A percentile compares a stretch with the other conserved stretches of the same genome.
These are phyloP conservation scores for Meloidogyne exigua DNA, from an alignment of 1,140 invertebrate genomes.

Conservation along the genomic window DNA sequence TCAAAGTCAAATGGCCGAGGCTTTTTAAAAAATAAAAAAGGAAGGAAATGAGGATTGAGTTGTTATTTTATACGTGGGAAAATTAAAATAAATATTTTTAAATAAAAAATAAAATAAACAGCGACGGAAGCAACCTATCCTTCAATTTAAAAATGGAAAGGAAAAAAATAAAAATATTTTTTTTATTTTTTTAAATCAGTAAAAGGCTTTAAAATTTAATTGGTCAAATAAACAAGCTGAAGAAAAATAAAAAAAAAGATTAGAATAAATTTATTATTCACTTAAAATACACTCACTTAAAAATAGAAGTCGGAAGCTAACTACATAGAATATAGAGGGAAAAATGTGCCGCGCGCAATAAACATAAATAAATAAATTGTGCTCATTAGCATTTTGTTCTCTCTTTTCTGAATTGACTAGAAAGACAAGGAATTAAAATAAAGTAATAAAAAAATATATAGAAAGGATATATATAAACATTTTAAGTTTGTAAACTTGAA, in stretches of 20 bases:
- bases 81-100: neutral
- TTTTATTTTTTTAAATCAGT: neutral
- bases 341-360: constrained; percentile 2
- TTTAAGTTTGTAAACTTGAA: no score
- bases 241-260: neutral
- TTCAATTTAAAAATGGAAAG: no score
- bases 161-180: neutral
- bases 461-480: neutral
- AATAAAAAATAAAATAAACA: neutral
- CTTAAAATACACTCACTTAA: neutral
- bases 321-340: no score
- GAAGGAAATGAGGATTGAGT: neutral
- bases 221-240: neutral
- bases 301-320: neutral
- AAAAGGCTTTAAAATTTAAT: no score
- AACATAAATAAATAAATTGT: neutral
- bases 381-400: neutral
- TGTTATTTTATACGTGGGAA: constrained; percentile 1
- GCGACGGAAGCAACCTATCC: neutral
- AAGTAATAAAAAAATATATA: neutral
- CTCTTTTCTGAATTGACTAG: neutral
- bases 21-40: neutral
- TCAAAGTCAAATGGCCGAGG: neutral
- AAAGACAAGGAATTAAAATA: neutral
- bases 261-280: neutral